phyloP scores from a whole-genome alignment of 2,888 invertebrate species.

The Idaea dimidiata region DNA sequence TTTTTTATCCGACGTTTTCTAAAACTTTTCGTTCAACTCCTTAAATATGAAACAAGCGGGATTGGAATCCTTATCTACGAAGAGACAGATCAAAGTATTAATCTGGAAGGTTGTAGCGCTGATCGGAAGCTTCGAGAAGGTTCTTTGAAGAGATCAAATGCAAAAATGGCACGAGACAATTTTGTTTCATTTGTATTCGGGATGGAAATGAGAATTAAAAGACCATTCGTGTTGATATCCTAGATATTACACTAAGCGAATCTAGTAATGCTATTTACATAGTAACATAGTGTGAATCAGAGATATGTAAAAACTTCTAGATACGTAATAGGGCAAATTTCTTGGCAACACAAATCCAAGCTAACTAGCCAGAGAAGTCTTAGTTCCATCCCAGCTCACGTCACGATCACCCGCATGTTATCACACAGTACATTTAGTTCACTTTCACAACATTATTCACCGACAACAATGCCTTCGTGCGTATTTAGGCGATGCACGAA shows the following conservation, averaged over 20 bases:
- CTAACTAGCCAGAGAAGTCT: no score
- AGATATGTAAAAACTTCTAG: no score
- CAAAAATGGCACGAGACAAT: not conserved
- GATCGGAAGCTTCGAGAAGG: not conserved
- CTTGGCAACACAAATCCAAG: no score
- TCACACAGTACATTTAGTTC: no score
- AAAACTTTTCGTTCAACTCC: not conserved
- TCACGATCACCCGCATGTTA: no score
- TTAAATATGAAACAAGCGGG: not conserved
- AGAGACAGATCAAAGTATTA: not conserved
- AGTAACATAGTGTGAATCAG: not conserved
- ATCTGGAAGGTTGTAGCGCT: not conserved
- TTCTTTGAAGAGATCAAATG: not conserved
- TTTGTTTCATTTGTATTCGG: not conserved
- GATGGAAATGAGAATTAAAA: not conserved
- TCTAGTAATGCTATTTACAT: not conserved
- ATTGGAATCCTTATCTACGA: no score
- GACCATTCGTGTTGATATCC: not conserved
- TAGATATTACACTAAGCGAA: no score
- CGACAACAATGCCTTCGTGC: no score
- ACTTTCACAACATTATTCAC: no score
- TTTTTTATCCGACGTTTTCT: not conserved
- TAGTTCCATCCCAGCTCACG: no score
- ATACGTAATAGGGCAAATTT: no score
- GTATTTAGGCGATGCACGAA: no score